A percentile compares a stretch with the other conserved stretches of the same genome.
Conservation (phyloP, 2,797 vertebrate genomes). For the Nannoperca obscura region DNA sequence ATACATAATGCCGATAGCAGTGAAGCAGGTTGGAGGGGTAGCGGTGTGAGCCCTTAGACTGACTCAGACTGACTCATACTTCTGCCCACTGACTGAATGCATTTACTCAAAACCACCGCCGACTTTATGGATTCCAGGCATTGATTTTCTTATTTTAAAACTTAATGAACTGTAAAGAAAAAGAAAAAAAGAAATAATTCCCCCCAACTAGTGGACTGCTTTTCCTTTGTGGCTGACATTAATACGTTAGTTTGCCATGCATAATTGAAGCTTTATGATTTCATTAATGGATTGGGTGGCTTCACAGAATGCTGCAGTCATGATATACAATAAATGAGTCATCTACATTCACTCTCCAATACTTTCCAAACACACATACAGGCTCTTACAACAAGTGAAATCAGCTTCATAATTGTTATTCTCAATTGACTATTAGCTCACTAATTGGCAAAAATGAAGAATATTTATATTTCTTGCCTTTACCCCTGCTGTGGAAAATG, state of each 20-base stretch:
- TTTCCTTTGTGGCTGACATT: slow-evolving; percentile 59
- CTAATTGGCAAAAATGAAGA: background rate
- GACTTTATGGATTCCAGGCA: slow-evolving; percentile 75
- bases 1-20: slow-evolving; percentile 72
- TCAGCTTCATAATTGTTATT: slow-evolving; percentile 9
- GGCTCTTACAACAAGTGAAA: slow-evolving; percentile 18
- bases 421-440: background rate
- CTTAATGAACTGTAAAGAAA: slow-evolving; percentile 73
- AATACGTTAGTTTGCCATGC: slow-evolving; percentile 64
- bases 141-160: slow-evolving; percentile 83
- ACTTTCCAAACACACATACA: slow-evolving; percentile 9
- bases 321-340: slow-evolving; percentile 39
- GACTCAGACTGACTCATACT: slow-evolving; percentile 73
- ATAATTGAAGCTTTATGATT: slow-evolving; percentile 75
- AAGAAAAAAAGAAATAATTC: slow-evolving; percentile 29
- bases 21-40: slow-evolving; percentile 72
- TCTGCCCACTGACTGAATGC: slow-evolving; percentile 72
- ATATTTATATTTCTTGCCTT: background rate
- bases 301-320: slow-evolving; percentile 35
- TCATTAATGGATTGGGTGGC: slow-evolving; percentile 60
- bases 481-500: background rate
- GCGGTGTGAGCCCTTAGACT: slow-evolving; percentile 60
- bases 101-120: slow-evolving; percentile 73
- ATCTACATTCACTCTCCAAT: slow-evolving; percentile 13
- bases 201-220: slow-evolving; percentile 37